phyloP scores from a whole-genome alignment of 2,113 vertebrate species.

The Ia io region DNA sequence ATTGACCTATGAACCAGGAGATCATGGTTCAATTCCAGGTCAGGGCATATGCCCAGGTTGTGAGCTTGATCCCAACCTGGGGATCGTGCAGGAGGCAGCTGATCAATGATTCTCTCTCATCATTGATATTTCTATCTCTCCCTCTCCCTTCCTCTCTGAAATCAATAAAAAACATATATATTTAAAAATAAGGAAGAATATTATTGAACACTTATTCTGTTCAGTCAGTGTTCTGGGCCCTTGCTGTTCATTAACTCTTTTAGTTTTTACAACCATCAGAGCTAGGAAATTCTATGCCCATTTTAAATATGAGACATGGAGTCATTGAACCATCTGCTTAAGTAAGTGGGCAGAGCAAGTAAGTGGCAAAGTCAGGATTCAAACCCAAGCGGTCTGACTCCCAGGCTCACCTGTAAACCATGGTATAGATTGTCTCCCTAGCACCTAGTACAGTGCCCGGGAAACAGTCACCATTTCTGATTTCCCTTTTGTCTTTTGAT shows the following conservation, averaged over 20 bases:
- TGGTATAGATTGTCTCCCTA: not conserved
- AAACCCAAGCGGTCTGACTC: not conserved
- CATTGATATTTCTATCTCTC: too few species aligned
- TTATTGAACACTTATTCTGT: not conserved
- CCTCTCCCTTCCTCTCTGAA: too few species aligned
- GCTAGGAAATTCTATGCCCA: not conserved
- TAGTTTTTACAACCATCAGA: not conserved
- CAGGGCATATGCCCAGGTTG: too few species aligned
- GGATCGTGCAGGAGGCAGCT: too few species aligned
- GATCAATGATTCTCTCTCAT: too few species aligned
- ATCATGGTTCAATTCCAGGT: too few species aligned
- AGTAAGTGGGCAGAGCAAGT: not conserved
- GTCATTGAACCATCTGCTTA: not conserved
- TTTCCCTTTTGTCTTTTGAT: not conserved
- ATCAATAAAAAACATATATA: too few species aligned
- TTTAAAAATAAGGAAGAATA: not conserved
- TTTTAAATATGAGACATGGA: not conserved
- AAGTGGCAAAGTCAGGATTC: not conserved
- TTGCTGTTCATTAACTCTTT: not conserved
- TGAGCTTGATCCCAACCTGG: too few species aligned
- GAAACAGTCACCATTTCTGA: not conserved
- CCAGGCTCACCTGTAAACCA: not conserved
- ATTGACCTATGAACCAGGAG: too few species aligned
- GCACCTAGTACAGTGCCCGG: not conserved
- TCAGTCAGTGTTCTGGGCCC: not conserved